Base-by-base conservation (phyloP, 2,797 vertebrate genomes). In the Syncerus caffer region DNA sequence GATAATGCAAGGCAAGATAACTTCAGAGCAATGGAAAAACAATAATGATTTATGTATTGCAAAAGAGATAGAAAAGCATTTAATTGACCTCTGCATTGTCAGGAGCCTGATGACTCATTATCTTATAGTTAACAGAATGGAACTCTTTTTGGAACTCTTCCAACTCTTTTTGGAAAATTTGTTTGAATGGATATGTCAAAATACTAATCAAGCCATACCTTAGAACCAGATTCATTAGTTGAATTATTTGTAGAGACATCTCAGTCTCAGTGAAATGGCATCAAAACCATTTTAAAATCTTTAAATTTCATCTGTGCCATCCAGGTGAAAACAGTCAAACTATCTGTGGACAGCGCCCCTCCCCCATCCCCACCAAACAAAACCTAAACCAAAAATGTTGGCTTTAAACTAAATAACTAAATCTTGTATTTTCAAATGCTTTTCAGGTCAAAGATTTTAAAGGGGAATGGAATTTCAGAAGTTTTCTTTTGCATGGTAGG, bases 371-470 rank as follows among this genome's bases (percentile, higher is more conserved):
- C 13, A 34, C 47, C 78, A 83, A 55, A 38, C 13, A 34, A 38
- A 83, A 55, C 4, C n/a, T 53, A 7, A 96, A 87, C 27, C 8
- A 51, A 79, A 95, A 94, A 25, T 87, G 15, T 58, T 92, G 85
- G 19, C 31, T 89, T 96, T 96, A 92, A 62, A 88, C 6, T 27
- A 88, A 95, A 55, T 71, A 45, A 80, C 51, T 95, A 57, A 76
- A 92, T 53, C 21, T 71, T 85, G 45, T 64, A 87, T 38, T 85
- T 95, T 79, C 51, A 95, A 90, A 80, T 17, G 42, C 23, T 71
- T 85, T 51, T 38, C 21, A 62, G 27, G 78, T 86, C 16, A 88
- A 21, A 2, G 80, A 27, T 86, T 83, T 88, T 38, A 57, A 91
- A 82, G 47, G 31, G 25, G 50, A 83, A 64, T 80, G 4, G 5